Base-by-base conservation (phyloP, 2,797 vertebrate genomes). In the Vultur gryphus region DNA sequence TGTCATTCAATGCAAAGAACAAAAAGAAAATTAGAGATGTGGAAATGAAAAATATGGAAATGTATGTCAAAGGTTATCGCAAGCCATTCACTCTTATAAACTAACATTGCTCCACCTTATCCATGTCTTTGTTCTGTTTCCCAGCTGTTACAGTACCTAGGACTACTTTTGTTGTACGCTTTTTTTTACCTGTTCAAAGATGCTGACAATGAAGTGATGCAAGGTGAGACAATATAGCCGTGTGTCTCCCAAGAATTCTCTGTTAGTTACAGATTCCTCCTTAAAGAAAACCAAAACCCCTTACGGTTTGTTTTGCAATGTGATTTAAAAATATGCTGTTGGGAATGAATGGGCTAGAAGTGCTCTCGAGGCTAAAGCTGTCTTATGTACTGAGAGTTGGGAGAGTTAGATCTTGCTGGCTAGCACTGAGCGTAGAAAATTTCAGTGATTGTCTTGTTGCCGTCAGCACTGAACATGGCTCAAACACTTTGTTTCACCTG, bases 21-120 rank as follows among this genome's bases (percentile, higher is more conserved):
- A 87, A 83, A 85, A 87, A 57, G 46, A 70, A 73, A 77, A 61
- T 21, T 55, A 75, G 75, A 57, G 28, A 39, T 26, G 20, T 59
- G 41, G 23, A 81, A 90, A 87, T 61, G 13, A 67, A 94, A 95
- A 92, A 64, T 72, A 81, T 66, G 67, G 44, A 94, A 96, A 84
- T 73, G 10, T 8, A 33, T 48, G 61, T 80, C 71, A 89, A 58
- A 91, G 49, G 65, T 78, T 89, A 71, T 55, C 0, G 0, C 13
- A 75, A 83, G 61, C 13, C 37, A 37, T 87, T 89, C 39, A 35
- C 9, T 89, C 21, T 28, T n/a, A 23, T 19, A 86, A 91, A 88
- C 24, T 29, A 75, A 23, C 13, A 28, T 41, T 58, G 6, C 3
- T 77, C 20, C 21, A 23, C 15, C 10, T 84, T 76, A 48, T 33